phyloP scores from a whole-genome alignment of 2,888 invertebrate species.

The Spodoptera picta region DNA sequence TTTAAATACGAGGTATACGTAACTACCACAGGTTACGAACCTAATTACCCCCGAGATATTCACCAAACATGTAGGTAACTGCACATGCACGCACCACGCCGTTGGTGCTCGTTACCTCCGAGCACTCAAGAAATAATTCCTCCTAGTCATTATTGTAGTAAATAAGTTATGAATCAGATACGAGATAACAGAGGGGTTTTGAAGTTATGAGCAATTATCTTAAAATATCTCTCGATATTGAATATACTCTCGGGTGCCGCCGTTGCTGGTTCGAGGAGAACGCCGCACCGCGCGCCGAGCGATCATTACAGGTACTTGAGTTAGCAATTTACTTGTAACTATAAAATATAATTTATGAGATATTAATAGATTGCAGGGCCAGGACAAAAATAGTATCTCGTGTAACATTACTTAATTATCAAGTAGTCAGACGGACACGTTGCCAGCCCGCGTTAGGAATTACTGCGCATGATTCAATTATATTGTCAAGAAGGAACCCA shows the following conservation, averaged over 20 bases:
- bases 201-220: slow-evolving; percentile 71
- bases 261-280: slow-evolving; percentile 50
- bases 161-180: slow-evolving; percentile 64
- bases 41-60: slow-evolving; percentile 6
- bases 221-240: slow-evolving; percentile 71
- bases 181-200: slow-evolving; percentile 60
- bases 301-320: slow-evolving; percentile 77
- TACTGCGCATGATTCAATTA: slow-evolving; percentile 74
- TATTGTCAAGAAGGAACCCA: slow-evolving; percentile 72
- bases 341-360: slow-evolving; percentile 73
- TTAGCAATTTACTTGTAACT: slow-evolving; percentile 78
- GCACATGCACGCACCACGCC: slow-evolving; percentile 5
- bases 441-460: slow-evolving; percentile 63
- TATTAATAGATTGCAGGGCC: slow-evolving; percentile 77
- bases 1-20: slow-evolving; percentile 31
- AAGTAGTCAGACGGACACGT: slow-evolving; percentile 50
- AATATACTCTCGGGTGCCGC: slow-evolving; percentile 57
- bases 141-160: slow-evolving; percentile 57
- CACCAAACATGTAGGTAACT: slow-evolving; percentile 3
- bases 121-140: slow-evolving; percentile 37
- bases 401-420: slow-evolving; percentile 73
- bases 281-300: slow-evolving; percentile 43
- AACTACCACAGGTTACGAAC: slow-evolving; percentile 16
- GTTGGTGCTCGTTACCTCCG: slow-evolving; percentile 6
- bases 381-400: slow-evolving; percentile 73